Evolutionary conservation across 2,797 vertebrate species (phyloP).

Genomic region (Heterohyrax brucei): DNA sequence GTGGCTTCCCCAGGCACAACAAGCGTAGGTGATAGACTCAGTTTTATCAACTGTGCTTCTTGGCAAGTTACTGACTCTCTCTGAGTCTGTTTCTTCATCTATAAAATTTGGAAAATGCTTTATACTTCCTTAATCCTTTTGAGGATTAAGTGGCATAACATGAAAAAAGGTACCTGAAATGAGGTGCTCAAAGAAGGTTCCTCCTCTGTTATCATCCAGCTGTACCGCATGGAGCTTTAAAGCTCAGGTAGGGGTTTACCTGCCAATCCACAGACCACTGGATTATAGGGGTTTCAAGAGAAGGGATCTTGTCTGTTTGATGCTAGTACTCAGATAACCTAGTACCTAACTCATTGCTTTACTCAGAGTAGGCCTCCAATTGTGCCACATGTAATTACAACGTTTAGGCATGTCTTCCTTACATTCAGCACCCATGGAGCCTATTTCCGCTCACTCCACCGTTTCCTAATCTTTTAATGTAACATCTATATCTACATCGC

Average conservation of each 20-base stretch:
- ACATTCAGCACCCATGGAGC: neutral
- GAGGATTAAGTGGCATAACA: neutral
- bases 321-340: neutral
- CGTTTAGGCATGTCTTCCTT: constrained; percentile 31
- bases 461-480: neutral
- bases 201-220: neutral
- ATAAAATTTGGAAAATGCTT: neutral
- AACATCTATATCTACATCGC: neutral
- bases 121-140: neutral
- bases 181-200: neutral
- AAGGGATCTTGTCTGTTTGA: constrained; percentile 52
- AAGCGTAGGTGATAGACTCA: neutral
- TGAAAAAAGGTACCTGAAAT: neutral
- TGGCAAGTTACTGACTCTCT: neutral
- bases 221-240: neutral
- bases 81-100: constrained; percentile 5
- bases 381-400: neutral
- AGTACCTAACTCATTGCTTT: neutral
- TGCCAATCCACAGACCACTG: neutral
- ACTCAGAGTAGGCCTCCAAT: neutral
- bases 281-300: neutral
- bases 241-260: neutral
- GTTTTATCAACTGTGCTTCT: constrained; percentile 7
- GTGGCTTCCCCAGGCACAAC: neutral
- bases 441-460: neutral